Evolutionary conservation across 2,797 vertebrate genomes (phyloP), one percentile per base, ranked within the genome.

Genomic region (Trachurus trachurus): DNA sequence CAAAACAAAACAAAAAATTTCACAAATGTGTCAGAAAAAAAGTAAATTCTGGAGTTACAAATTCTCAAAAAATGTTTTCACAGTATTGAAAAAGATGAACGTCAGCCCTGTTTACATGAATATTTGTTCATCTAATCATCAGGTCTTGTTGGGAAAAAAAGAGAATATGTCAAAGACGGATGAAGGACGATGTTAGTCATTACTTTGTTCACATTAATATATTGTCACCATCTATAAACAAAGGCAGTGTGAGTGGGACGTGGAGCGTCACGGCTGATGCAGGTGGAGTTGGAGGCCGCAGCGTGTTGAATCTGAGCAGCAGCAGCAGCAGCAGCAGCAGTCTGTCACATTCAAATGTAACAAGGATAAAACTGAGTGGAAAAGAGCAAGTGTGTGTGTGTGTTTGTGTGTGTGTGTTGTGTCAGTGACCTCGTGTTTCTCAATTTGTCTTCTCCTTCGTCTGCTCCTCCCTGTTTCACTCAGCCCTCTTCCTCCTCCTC

Each of bases 381-480:
- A 78, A 62, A 70, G 21, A 73, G 62, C 34, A 60, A 63, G 49
- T 21, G 37, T 19, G 31, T 70, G 9, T 22, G 47, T 49, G 47
- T 49, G 16, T 47, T 16, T 47, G 5, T 19, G 45, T 19, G 39
- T 40, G 39, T 42, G 40, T 52, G 50, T 10, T 26, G 57, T 74
- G 81, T 80, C 76, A 37, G 21, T 22, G 62, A 82, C 79, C 76
- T 78, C 26, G 0, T 73, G 81, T 78, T 82, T 70, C 65, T 73
- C 63, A 61, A 68, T 71, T 82, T 76, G 68, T 84, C 69, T 72
- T 59, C 64, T 57, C 12, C 17, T 70, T 71, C 34, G 4, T 21
- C 65, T 70, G 16, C 74, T 68, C 74, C 76, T 71, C 78, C 61
- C 60, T 6, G 13, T 66, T 37, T 68, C 58, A 56, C 34, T 56